Percentiles rank a stretch among this genome's conserved stretches.
These are phyloP conservation scores for Cabera pusaria DNA, from an alignment of 2,888 invertebrate species.

Conservation along the genomic window DNA sequence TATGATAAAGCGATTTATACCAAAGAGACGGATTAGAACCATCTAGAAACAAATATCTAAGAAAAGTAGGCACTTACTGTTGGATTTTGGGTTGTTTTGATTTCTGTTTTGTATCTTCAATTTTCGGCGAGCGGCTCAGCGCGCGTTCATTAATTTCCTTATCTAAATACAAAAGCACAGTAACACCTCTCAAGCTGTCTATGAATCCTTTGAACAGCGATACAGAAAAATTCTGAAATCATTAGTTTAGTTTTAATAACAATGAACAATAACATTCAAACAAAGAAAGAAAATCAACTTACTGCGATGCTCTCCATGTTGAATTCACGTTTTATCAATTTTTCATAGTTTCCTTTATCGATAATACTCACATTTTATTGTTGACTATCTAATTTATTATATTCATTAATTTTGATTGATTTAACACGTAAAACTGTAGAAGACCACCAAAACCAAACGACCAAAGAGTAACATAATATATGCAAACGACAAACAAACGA, in stretches of 20 bases:
- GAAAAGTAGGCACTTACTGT: slow-evolving; percentile 63
- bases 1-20: too few species aligned
- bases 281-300: slow-evolving; percentile 23
- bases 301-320: slow-evolving; percentile 37
- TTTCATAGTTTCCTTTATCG: slow-evolving; percentile 6
- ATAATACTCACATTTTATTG: slow-evolving; percentile 14
- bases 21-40: too few species aligned
- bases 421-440: too few species aligned
- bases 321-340: slow-evolving; percentile 1
- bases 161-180: slow-evolving; percentile 90
- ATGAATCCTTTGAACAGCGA: slow-evolving; percentile 88
- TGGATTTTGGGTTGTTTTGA: slow-evolving; percentile 71
- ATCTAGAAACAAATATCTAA: too few species aligned
- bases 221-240: slow-evolving; percentile 85
- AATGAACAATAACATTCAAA: slow-evolving; percentile 33
- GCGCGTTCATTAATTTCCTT: slow-evolving; percentile 88
- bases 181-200: slow-evolving; percentile 91
- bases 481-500: too few species aligned
- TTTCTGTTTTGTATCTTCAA: slow-evolving; percentile 69
- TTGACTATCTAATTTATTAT: neutral
- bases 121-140: slow-evolving; percentile 79
- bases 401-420: too few species aligned
- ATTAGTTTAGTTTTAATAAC: slow-evolving; percentile 36
- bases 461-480: too few species aligned
- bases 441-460: too few species aligned